Conservation (phyloP, 2,888 invertebrate genomes). For the Torymus aiolomorphi region DNA sequence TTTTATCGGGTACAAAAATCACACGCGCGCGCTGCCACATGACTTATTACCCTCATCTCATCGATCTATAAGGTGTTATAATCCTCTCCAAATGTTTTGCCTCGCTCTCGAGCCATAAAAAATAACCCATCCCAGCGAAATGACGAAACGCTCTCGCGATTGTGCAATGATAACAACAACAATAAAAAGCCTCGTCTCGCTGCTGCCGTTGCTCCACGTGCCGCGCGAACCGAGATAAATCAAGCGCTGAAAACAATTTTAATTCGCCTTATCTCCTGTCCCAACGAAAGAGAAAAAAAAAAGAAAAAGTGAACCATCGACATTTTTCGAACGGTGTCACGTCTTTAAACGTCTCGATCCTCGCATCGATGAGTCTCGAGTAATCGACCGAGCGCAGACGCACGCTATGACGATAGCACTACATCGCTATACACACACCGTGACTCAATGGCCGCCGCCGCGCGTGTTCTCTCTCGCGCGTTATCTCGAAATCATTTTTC, state of each 20-base stretch:
- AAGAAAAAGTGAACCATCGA: no score
- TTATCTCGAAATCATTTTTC: conserved; percentile 52
- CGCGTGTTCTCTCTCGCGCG: no score
- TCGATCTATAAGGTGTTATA: conserved; percentile 12
- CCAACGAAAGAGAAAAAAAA: no score
- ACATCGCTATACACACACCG: neutral
- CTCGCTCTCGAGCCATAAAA: neutral
- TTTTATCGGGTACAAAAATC: neutral
- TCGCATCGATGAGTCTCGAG: conserved; percentile 6
- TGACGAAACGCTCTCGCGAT: no score
- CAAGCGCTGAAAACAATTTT: no score
- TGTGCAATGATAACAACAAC: no score
- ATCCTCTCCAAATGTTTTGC: conserved; percentile 26
- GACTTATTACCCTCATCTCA: conserved; percentile 8
- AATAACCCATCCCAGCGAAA: neutral
- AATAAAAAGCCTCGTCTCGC: no score
- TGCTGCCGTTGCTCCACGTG: no score
- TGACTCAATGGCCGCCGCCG: conserved; percentile 38
- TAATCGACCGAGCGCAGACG: neutral
- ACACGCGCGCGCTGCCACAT: neutral
- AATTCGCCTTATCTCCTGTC: no score
- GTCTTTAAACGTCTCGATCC: neutral
- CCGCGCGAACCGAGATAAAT: no score
- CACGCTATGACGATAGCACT: no score
- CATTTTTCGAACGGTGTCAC: neutral